Conservation (phyloP, 1,140 invertebrate species). For the Limonius californicus region DNA sequence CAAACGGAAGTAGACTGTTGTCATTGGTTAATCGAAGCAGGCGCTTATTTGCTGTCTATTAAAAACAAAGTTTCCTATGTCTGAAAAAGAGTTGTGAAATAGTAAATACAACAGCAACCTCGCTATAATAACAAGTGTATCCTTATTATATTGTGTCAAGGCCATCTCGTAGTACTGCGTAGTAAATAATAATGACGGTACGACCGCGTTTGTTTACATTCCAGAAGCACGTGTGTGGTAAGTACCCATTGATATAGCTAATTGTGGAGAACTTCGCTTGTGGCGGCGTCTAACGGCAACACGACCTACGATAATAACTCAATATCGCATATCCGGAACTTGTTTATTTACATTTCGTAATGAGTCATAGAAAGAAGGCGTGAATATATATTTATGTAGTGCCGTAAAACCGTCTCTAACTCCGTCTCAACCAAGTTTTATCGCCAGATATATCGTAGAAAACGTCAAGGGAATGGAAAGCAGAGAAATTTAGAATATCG, state of each 20-base stretch:
- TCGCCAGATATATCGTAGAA: no score
- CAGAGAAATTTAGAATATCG: no score
- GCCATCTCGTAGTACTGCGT: background rate
- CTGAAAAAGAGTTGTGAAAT: background rate
- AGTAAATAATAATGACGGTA: background rate
- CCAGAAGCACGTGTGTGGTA: background rate
- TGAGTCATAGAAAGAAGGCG: no score
- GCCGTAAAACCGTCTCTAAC: no score
- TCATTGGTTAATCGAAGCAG: no score
- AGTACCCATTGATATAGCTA: constrained; percentile 2
- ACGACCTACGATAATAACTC: background rate
- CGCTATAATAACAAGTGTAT: background rate
- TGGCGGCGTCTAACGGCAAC: constrained; percentile 5
- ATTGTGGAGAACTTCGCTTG: constrained; percentile 3
- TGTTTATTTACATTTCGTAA: no score
- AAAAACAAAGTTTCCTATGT: background rate
- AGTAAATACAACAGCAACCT: background rate
- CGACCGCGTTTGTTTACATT: background rate
- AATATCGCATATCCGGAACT: no score
- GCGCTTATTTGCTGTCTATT: no score
- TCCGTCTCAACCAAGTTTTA: no score
- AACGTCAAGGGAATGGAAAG: no score
- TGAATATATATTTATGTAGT: no score
- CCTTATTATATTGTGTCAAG: constrained; percentile 6
- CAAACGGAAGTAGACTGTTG: no score